Conservation (phyloP, 2,888 invertebrate genomes). For the Anthophora plumipes region DNA sequence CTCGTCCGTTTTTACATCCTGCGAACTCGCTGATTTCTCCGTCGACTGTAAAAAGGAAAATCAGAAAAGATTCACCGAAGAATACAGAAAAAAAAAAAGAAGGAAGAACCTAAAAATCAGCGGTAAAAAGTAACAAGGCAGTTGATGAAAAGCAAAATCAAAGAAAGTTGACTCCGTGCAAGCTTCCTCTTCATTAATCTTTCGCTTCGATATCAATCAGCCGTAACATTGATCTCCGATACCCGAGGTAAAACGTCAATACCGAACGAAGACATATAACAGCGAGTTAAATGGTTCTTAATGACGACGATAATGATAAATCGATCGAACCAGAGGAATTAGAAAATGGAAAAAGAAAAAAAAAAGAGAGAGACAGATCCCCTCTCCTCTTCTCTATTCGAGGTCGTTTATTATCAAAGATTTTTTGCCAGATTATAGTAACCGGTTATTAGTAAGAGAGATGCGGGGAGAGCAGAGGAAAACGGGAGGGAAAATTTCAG, state of each 20-base stretch:
- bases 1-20: background rate
- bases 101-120: too few species aligned
- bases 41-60: background rate
- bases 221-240: conserved; percentile 27
- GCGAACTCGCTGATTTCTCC: background rate
- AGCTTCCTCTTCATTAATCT: conserved; percentile 55
- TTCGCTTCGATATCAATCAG: conserved; percentile 51
- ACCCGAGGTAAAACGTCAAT: conserved; percentile 34
- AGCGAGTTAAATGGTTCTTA: conserved; percentile 53
- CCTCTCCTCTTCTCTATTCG: too few species aligned
- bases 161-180: background rate
- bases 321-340: conserved; percentile 31
- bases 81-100: background rate
- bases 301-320: conserved; percentile 63
- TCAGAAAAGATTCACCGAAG: background rate
- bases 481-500: conserved; percentile 47
- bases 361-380: background rate
- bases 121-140: background rate
- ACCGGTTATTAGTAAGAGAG: conserved; percentile 34
- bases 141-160: background rate
- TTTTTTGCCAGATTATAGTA: conserved; percentile 27
- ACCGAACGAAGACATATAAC: conserved; percentile 45
- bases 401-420: conserved; percentile 29
- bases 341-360: background rate
- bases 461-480: conserved; percentile 26